Base-by-base conservation (phyloP, 2,888 invertebrate species). In the Monopis laevigella region DNA sequence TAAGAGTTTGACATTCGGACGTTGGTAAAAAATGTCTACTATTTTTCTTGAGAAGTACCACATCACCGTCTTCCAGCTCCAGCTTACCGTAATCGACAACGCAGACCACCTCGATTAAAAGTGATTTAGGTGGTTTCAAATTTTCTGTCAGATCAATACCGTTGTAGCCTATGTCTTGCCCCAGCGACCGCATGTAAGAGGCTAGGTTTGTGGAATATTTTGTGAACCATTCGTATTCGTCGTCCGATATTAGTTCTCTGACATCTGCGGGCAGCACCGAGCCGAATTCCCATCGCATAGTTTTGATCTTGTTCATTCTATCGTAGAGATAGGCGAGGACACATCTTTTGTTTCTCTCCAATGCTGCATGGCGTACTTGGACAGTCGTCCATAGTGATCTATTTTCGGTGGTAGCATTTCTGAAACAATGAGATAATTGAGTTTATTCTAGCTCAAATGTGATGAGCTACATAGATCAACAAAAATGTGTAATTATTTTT, bases 211-310 rank as follows among this genome's bases (percentile, higher is more conserved):
- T 90, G 32, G 92, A 96, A 66, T 98, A 98, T 46, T 88, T 88
- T 40, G 88, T 88, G 58, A 97, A 95, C 90, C 96, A 98, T 43
- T 88, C 84, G 19, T 89, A 84, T 80, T 97, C 97, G 1, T 89
- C 85, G 55, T 90, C 88, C 39, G 91, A 88, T 27, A 97, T 72
- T 45, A 90, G 86, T 41, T 85, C 83, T 60, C 90, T 88, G 0
- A 97, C 88, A 60, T 96, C 95, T 0, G 86, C 66, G 0, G 98
- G 97, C 41, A 98, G 67, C 35, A 96, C 89, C 26, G 95, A 92
- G 1, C 98, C 98, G 62, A 96, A 93, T 57, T 96, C 93, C 98
- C 98, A 98, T 35, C 98, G 84, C 66, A 96, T 84, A n/a, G 90
- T 87, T 52, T 90, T 86, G 14, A 98, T 86, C 55, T 88, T 86